Evolutionary conservation across 2,113 vertebrate species (phyloP), one percentile per base, ranked within the genome.

Genomic region (Tachysurus vachellii): DNA sequence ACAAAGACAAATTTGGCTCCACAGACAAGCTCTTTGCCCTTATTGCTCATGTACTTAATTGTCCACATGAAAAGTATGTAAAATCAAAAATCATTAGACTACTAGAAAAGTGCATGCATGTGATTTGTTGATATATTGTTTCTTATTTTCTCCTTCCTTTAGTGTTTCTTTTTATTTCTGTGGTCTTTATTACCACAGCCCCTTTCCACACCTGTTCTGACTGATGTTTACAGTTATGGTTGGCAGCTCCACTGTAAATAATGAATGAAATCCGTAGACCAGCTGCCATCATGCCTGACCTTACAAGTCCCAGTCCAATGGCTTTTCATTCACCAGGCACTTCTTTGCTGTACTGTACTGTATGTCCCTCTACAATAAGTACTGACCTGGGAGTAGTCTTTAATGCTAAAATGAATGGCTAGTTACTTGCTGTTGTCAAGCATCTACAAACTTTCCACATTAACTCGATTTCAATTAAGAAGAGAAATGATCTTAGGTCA

Each of bases 241-340:
- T 93, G 93, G 92, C 92, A 92, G 91, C 84, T 56, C 47, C 1
- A 23, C 31, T 80, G 82, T 94, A 89, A 94, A 93, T 94, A 93
- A 94, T 94, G 85, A 93, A 94, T 94, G 88, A 91, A 88, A 87
- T 64, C 80, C 82, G 87, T 80, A 57, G 90, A 86, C 89, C 87
- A 89, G 91, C 83, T 77, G 89, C 70, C 68, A 31, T 88, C 19
- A 11, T 26, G 62, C 85, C 84, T 91, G 91, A 93, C 92, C 91
- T 91, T 83, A 92, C 89, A 93, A 93, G 92, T 88, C 86, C 88
- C 89, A 90, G 71, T 23, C 26, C 86, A 19, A 10, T 56, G 44
- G 70, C 36, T 19, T 57, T 36, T 28, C 10, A 68, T 26, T 82
- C 56, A 64, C 28, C 36, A n/a, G 26, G 59, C 44, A 47, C 44